Percentiles rank a stretch among this genome's conserved stretches.
phyloP scores from a whole-genome alignment of 2,797 vertebrate genomes.

The Taeniopygia guttata region DNA sequence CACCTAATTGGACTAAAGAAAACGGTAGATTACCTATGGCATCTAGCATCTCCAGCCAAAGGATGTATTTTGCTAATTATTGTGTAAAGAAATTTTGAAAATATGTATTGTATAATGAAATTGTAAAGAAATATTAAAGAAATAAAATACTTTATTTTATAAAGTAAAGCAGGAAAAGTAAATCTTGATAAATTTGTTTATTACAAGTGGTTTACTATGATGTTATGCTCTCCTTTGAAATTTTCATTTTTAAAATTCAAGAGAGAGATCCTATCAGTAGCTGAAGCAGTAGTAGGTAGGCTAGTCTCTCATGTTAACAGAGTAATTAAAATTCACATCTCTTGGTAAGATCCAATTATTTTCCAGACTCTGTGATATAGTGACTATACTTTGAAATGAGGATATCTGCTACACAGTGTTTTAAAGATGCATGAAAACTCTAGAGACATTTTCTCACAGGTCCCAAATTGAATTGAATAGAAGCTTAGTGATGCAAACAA shows the following conservation, averaged over 20 bases:
- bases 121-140: background rate
- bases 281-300: background rate
- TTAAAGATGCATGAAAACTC: background rate
- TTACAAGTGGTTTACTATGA: background rate
- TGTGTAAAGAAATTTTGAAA: background rate
- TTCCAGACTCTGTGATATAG: background rate
- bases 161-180: background rate
- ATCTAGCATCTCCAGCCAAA: background rate
- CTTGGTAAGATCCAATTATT: background rate
- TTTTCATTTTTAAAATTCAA: background rate
- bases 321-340: slow-evolving; percentile 14
- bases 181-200: background rate
- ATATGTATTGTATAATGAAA: background rate
- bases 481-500: background rate
- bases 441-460: background rate
- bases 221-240: background rate
- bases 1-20: background rate
- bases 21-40: background rate
- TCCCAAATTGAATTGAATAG: background rate
- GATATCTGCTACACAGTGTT: background rate
- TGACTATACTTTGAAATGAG: background rate
- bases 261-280: background rate
- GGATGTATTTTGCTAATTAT: background rate
- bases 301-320: background rate
- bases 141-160: background rate